A percentile compares a stretch with the other conserved stretches of the same genome.
Evolutionary conservation across 2,797 vertebrate genomes (phyloP).

Genomic region (Catamblyrhynchus diadema): DNA sequence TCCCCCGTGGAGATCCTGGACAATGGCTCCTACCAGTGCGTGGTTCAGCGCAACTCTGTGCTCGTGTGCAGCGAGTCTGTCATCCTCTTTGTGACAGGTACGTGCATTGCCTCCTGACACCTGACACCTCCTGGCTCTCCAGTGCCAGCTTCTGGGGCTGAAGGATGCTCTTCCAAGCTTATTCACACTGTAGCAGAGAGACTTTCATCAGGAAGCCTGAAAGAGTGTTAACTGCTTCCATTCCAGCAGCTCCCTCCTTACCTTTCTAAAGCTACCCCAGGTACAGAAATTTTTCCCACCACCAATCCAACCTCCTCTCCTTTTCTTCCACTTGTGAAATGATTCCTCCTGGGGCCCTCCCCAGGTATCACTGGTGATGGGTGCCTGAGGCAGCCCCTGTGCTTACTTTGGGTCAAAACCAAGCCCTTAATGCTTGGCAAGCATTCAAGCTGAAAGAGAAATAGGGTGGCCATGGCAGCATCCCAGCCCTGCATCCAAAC

Average conservation of each 20-base stretch:
- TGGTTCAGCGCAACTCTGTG: conserved; percentile 23
- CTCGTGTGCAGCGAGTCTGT: not conserved
- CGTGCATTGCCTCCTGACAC: conserved; percentile 2
- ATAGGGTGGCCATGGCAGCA: not conserved
- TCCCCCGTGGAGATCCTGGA: conserved; percentile 40
- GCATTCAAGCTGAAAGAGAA: not conserved
- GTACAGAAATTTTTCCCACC: not conserved
- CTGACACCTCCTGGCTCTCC: not conserved
- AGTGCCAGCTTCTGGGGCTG: not conserved
- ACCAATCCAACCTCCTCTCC: not conserved
- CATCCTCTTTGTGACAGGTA: conserved; percentile 66
- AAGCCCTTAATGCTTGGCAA: not conserved
- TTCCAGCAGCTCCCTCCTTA: not conserved
- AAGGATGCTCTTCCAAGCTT: not conserved
- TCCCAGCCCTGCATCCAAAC: not conserved
- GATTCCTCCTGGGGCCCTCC: not conserved
- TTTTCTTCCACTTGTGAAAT: not conserved
- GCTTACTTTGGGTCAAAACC: not conserved
- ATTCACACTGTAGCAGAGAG: not conserved
- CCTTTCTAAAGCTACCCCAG: not conserved
- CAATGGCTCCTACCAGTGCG: conserved; percentile 58
- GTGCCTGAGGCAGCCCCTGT: not conserved
- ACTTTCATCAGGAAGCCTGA: not conserved
- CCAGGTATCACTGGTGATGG: not conserved
- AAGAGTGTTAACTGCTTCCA: not conserved